Evolutionary conservation across 2,888 invertebrate species (phyloP).

Genomic region (Helobdella robusta): DNA sequence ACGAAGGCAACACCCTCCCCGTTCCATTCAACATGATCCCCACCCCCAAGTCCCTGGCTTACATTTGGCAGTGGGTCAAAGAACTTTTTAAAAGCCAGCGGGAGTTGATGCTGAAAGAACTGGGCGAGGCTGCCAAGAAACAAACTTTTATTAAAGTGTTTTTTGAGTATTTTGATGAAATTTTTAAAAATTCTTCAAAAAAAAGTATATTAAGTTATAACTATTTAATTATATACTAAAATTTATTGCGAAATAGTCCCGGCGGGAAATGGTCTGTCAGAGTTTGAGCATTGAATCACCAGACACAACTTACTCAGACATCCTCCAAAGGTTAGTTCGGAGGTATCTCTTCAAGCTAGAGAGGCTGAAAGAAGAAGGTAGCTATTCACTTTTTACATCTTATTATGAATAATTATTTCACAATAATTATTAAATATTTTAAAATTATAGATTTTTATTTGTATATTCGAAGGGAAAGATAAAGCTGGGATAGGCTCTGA

Average conservation of each 20-base stretch:
- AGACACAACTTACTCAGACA: constrained; percentile 46
- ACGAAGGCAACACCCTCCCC: constrained; percentile 61
- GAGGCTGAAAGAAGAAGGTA: constrained; percentile 43
- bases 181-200: background rate
- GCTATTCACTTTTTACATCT: background rate
- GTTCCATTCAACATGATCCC: constrained; percentile 61
- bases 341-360: constrained; percentile 49
- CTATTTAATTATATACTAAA: background rate
- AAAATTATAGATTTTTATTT: background rate
- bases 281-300: constrained; percentile 33
- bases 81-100: constrained; percentile 24
- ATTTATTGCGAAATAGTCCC: constrained; percentile 24
- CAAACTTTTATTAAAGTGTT: constrained; percentile 47
- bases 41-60: constrained; percentile 44
- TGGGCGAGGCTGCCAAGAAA: constrained; percentile 37
- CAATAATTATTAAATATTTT: too few species aligned
- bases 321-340: constrained; percentile 48
- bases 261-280: constrained; percentile 43
- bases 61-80: constrained; percentile 37
- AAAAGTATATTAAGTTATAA: background rate
- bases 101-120: constrained; percentile 36
- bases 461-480: constrained; percentile 13
- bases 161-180: background rate
- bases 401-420: background rate
- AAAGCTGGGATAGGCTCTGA: constrained; percentile 20